Evolutionary conservation across 2,888 invertebrate genomes (phyloP), one percentile per base, ranked within the genome.

Genomic region (Agrotis clavis): DNA sequence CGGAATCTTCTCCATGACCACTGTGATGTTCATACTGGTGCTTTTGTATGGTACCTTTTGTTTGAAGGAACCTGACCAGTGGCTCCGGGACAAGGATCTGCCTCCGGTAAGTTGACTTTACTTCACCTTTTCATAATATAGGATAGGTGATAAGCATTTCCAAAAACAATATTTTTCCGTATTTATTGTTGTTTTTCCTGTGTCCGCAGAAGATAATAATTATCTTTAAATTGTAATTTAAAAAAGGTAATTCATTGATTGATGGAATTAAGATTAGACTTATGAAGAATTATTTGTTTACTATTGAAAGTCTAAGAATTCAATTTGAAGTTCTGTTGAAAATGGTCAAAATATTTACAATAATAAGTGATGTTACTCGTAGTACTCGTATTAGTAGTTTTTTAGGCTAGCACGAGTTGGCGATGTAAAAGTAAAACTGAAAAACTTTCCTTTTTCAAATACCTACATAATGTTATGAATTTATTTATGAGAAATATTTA

Each of bases 41-140:
- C 97, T 98, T 66, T 88, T 97, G 54, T 98, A 98, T 84, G 98
- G 98, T 0, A 94, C 97, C 59, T 97, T 97, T 74, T 97, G 97
- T 68, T 96, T 98, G 79, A 97, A 97, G 71, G 98, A 98, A 87
- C 97, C 97, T 25, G 97, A 97, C 53, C 82, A 91, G 4, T 92
- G 93, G 87, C 90, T 95, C 0, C 85, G 81, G 67, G 91, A 92
- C 2, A 94, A 91, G 86, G 95, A 94, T 30, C 70, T 90, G 2
- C 92, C 94, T 16, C 89, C 89, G 82, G 95, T 96, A 87, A 94
- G 95, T 94, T 71, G 9, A 47, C 54, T 54, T 47, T 63, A 11
- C 45, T 53, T 54, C 9, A 57, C 25, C 0, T 48, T 21, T 67
- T 2, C 14, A n/a, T 4, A 48, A 18, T 61, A 16, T 48, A 41